These are phyloP conservation scores for Alauda arvensis DNA, from an alignment of 2,797 vertebrate species.

Conservation along the genomic window DNA sequence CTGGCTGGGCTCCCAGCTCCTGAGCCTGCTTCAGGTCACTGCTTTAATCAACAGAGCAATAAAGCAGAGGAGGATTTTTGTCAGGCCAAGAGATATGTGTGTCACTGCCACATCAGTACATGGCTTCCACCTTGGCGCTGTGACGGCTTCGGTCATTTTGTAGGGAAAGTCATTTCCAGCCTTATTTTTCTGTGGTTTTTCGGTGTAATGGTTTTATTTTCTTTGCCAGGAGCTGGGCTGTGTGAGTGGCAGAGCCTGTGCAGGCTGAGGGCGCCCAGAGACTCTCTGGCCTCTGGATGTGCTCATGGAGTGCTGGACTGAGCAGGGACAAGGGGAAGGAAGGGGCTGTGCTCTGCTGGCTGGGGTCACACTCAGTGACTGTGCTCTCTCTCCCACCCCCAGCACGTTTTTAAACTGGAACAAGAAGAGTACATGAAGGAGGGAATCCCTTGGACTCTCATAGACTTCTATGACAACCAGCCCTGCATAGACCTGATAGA, in stretches of 20 bases:
- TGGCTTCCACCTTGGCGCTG: neutral
- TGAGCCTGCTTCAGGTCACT: neutral
- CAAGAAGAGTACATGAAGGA: constrained; percentile 92
- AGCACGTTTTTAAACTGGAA: constrained; percentile 93
- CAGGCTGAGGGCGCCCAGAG: neutral
- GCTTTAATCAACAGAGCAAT: neutral
- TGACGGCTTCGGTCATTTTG: neutral
- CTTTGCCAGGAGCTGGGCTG: neutral
- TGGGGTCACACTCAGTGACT: neutral
- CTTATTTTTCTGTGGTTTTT: neutral
- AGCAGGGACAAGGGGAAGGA: neutral
- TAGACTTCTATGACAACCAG: constrained; percentile 89
- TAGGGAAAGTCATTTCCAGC: neutral
- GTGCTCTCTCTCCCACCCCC: neutral
- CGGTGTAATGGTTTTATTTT: neutral
- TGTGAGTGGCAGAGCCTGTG: neutral
- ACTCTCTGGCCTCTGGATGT: neutral
- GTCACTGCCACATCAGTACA: neutral
- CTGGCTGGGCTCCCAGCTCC: neutral
- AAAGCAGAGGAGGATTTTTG: neutral
- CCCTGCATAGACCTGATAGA: constrained; percentile 94
- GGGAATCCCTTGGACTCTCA: constrained; percentile 86
- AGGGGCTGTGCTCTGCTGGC: neutral
- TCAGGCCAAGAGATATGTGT: neutral
- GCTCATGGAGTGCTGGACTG: neutral